A percentile compares a stretch with the other conserved stretches of the same genome.
Evolutionary conservation across 2,113 vertebrate genomes (phyloP).

Genomic region (Gavia stellata): DNA sequence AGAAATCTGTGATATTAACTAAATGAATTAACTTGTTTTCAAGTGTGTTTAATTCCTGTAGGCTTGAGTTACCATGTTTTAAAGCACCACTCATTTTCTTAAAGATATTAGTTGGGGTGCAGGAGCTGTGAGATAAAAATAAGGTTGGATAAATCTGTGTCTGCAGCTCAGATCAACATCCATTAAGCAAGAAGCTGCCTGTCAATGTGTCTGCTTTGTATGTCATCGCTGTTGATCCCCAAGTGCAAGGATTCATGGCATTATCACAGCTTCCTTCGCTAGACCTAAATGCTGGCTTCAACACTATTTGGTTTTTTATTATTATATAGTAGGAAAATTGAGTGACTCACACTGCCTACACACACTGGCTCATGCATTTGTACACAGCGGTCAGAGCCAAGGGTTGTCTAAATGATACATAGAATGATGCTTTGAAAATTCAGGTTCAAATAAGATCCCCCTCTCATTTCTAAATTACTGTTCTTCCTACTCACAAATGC

Average conservation of each 20-base stretch:
- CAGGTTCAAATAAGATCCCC: not conserved
- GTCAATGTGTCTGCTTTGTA: slow-evolving; percentile 47
- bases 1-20: slow-evolving; percentile 10
- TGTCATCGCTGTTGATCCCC: slow-evolving; percentile 20
- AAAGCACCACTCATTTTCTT: not conserved
- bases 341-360: slow-evolving; percentile 15
- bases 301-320: slow-evolving; percentile 30
- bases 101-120: not conserved
- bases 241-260: slow-evolving; percentile 46
- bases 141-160: not conserved
- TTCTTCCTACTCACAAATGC: not conserved
- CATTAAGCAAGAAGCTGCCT: slow-evolving; percentile 19
- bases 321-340: slow-evolving; percentile 47
- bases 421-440: slow-evolving; percentile 17
- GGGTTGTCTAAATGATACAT: slow-evolving; percentile 23
- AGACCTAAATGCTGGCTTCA: slow-evolving; percentile 34
- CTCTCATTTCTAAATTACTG: slow-evolving; percentile 18
- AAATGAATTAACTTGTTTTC: slow-evolving; percentile 13
- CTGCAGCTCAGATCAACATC: not conserved
- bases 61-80: not conserved
- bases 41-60: not conserved
- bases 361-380: slow-evolving; percentile 16
- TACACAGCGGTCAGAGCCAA: slow-evolving; percentile 35
- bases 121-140: not conserved
- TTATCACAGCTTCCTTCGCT: slow-evolving; percentile 58